phyloP scores from a whole-genome alignment of 2,888 invertebrate genomes.

The Caenorhabditis doughertyi region DNA sequence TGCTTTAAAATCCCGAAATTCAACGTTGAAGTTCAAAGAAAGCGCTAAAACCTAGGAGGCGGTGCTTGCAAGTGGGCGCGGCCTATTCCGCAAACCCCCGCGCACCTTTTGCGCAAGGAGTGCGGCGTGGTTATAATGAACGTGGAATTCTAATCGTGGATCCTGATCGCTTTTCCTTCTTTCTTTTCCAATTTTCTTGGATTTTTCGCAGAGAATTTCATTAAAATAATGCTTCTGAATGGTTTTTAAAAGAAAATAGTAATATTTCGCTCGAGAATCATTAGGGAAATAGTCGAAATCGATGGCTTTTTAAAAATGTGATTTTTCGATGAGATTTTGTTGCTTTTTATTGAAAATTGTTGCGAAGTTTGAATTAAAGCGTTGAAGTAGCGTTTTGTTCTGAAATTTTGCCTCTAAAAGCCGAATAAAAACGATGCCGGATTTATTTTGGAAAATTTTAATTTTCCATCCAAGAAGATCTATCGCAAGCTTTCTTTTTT shows the following conservation, averaged over 20 bases:
- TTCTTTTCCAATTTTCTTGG: constrained; percentile 9
- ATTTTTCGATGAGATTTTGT: no score
- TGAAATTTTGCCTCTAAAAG: no score
- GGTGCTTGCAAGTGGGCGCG: constrained; percentile 7
- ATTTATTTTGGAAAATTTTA: no score
- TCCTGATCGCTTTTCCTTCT: constrained; percentile 6
- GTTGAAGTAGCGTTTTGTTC: no score
- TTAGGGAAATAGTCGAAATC: no score
- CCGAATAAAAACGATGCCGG: no score
- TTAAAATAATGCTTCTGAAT: neutral
- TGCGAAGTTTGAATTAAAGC: no score
- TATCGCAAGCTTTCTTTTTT: no score
- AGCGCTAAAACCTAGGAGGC: constrained; percentile 6
- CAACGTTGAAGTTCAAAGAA: constrained; percentile 1
- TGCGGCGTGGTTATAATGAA: constrained; percentile 50
- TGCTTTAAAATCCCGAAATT: neutral
- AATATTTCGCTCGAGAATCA: no score
- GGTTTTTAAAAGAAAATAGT: neutral
- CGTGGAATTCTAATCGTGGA: constrained; percentile 61
- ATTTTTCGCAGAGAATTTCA: neutral
- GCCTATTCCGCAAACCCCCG: constrained; percentile 36
- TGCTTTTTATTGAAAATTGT: no score
- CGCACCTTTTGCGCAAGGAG: constrained; percentile 7
- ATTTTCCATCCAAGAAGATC: no score
- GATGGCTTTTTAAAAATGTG: no score